Conservation (phyloP, 2,113 vertebrate species). For the Crotalus horridus region DNA sequence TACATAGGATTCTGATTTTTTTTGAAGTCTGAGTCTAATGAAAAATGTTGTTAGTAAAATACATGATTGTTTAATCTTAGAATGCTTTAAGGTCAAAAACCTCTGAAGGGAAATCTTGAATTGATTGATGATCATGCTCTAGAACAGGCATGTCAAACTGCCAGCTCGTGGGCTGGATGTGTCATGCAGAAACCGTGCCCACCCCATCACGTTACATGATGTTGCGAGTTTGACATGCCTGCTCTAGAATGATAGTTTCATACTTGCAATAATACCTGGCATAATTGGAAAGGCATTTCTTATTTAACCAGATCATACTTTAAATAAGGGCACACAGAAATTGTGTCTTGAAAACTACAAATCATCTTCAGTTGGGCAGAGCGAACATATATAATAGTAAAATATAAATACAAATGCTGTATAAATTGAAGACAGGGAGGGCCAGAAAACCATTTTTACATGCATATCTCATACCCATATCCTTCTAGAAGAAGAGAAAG, state of each 20-base stretch:
- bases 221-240: no score
- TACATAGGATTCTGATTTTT: not conserved
- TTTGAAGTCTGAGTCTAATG: not conserved
- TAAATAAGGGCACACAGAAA: not conserved
- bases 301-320: not conserved
- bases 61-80: not conserved
- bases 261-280: not conserved
- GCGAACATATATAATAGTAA: not conserved
- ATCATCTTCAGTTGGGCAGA: not conserved
- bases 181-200: no score
- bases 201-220: no score
- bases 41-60: not conserved
- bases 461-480: not conserved
- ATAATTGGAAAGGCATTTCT: not conserved
- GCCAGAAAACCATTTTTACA: not conserved
- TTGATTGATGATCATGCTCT: not conserved
- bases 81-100: not conserved
- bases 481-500: no score
- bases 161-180: no score
- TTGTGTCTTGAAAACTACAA: not conserved
- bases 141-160: no score
- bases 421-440: not conserved
- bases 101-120: not conserved
- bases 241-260: not conserved
- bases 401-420: not conserved